Evolutionary conservation across 2,113 vertebrate species (phyloP).

Genomic region (Etia nguti): DNA sequence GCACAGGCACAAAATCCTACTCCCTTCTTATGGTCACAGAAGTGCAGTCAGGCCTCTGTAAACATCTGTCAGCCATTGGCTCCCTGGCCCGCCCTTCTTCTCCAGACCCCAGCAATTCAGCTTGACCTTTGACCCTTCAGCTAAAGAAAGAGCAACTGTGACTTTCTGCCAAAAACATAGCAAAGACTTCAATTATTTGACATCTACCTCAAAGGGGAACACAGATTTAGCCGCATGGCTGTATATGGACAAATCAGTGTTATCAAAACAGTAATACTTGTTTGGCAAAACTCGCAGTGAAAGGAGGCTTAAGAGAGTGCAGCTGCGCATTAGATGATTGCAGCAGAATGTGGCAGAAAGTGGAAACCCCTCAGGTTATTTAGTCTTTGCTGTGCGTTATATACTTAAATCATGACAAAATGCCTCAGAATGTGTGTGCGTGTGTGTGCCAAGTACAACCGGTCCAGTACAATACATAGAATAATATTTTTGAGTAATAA

Average conservation of each 20-base stretch:
- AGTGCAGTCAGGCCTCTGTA: conserved; percentile 54
- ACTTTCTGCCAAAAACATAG: conserved; percentile 49
- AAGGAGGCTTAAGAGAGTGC: conserved; percentile 17
- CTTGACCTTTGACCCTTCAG: conserved; percentile 57
- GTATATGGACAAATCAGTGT: conserved; percentile 36
- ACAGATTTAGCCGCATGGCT: conserved; percentile 26
- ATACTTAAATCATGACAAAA: background rate
- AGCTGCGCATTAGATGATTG: conserved; percentile 16
- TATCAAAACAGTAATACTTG: conserved; percentile 35
- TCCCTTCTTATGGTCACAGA: conserved; percentile 38
- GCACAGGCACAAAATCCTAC: background rate
- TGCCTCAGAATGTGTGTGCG: background rate
- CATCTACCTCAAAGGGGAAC: conserved; percentile 15
- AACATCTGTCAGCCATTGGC: conserved; percentile 74
- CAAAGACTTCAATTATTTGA: conserved; percentile 26
- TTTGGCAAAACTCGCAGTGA: conserved; percentile 17
- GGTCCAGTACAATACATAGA: background rate
- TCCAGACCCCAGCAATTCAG: conserved; percentile 49
- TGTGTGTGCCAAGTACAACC: background rate
- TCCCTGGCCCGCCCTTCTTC: conserved; percentile 5
- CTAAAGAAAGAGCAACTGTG: conserved; percentile 57
- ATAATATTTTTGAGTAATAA: background rate
- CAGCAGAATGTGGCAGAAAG: conserved; percentile 1
- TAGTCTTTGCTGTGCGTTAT: background rate
- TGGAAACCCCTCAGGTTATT: conserved; percentile 9